A percentile compares a stretch with the other conserved stretches of the same genome.
phyloP scores from a whole-genome alignment of 2,113 vertebrate species.

The Hypocryptadius cinnamomeus region DNA sequence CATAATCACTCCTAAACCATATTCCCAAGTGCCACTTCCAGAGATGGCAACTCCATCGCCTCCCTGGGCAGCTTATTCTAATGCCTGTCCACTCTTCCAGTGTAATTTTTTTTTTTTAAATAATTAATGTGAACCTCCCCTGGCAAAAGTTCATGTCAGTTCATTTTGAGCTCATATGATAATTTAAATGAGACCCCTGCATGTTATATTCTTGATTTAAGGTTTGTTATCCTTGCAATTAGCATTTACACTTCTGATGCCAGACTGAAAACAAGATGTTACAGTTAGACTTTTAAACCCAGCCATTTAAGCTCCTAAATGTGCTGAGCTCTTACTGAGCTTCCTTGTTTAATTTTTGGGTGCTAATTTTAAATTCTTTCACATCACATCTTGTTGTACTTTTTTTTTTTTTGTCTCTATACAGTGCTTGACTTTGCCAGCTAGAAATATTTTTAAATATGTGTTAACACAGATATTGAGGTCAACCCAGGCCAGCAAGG shows the following conservation, averaged over 20 bases:
- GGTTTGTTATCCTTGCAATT: background rate
- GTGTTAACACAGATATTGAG: background rate
- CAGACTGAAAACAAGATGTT: background rate
- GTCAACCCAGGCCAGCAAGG: background rate
- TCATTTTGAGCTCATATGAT: background rate
- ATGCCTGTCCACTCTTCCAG: background rate
- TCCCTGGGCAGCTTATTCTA: background rate
- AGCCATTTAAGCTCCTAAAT: background rate
- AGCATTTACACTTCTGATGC: background rate
- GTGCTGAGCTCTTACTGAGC: background rate
- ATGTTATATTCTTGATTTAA: background rate
- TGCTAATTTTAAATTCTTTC: background rate
- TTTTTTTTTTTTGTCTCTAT: background rate
- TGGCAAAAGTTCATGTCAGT: background rate
- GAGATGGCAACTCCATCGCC: background rate
- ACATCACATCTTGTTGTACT: background rate
- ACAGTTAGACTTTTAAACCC: background rate
- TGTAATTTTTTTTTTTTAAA: too few relatives aligned
- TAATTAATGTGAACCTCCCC: background rate
- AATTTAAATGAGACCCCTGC: background rate
- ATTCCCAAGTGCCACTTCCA: background rate
- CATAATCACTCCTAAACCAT: background rate
- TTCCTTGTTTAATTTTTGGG: background rate
- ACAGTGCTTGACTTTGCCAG: background rate
- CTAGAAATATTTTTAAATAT: background rate